These are phyloP conservation scores for Heliconius aoede DNA, from an alignment of 2,888 invertebrate genomes.

Conservation along the genomic window DNA sequence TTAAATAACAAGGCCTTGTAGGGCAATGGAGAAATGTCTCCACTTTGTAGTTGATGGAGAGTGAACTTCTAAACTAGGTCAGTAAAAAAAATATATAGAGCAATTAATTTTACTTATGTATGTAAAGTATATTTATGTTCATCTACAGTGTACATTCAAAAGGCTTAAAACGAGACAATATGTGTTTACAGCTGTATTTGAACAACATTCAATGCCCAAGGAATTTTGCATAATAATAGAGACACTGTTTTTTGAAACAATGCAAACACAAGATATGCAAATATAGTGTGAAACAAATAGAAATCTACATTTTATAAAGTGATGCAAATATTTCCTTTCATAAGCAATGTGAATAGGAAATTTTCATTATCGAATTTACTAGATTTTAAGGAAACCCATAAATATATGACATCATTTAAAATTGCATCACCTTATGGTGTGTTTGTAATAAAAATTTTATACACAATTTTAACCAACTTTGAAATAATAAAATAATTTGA, in stretches of 20 bases:
- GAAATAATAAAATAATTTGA: no score
- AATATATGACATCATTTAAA: neutral
- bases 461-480: no score
- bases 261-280: neutral
- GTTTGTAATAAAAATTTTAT: no score
- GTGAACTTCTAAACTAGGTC: no score
- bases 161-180: neutral
- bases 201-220: constrained; percentile 1
- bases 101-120: no score
- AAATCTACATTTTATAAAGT: neutral
- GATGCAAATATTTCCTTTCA: neutral
- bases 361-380: neutral
- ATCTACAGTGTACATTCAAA: neutral
- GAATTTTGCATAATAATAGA: constrained; percentile 9
- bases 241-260: neutral
- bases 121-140: no score
- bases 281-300: neutral
- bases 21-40: no score
- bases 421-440: neutral
- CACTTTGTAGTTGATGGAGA: no score
- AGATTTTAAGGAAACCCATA: no score
- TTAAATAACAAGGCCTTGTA: neutral
- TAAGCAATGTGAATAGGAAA: neutral
- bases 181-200: constrained; percentile 1
- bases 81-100: no score